Evolutionary conservation across 2,113 vertebrate species (phyloP).

Genomic region (Daboia siamensis): DNA sequence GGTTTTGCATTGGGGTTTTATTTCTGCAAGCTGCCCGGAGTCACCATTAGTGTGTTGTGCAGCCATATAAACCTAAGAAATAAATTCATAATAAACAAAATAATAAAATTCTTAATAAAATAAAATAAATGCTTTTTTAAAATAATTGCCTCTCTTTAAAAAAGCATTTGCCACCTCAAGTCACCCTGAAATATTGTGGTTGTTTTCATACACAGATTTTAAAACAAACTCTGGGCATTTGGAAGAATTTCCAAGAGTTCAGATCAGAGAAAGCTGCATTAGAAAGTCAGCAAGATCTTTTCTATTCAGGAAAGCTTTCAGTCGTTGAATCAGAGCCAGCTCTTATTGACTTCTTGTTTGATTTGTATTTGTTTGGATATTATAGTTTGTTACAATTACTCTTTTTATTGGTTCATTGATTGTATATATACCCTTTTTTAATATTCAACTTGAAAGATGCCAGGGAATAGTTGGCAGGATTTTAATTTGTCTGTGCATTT

Average conservation of each 20-base stretch:
- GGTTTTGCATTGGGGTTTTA: not conserved
- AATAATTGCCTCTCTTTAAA: not conserved
- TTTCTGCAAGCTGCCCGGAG: not conserved
- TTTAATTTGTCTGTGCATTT: not conserved
- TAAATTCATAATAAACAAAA: not conserved
- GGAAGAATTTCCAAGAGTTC: not conserved
- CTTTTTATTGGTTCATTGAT: constrained; percentile 8
- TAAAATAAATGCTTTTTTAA: not conserved
- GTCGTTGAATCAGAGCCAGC: not conserved
- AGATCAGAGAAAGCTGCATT: not conserved
- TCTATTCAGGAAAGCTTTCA: not conserved
- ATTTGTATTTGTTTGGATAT: not conserved
- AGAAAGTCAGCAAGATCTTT: not conserved
- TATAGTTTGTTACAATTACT: constrained; percentile 5
- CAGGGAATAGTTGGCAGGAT: not conserved
- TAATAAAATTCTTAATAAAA: not conserved
- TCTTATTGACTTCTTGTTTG: constrained; percentile 3
- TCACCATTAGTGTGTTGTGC: not conserved
- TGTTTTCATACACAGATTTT: not conserved
- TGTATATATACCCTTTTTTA: not conserved
- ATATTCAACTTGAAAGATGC: not conserved
- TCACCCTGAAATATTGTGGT: not conserved
- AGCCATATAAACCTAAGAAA: not conserved
- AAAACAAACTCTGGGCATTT: not conserved
- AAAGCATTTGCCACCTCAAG: not conserved